phyloP scores from a whole-genome alignment of 2,113 vertebrate species.

The Peromyscus californicus region DNA sequence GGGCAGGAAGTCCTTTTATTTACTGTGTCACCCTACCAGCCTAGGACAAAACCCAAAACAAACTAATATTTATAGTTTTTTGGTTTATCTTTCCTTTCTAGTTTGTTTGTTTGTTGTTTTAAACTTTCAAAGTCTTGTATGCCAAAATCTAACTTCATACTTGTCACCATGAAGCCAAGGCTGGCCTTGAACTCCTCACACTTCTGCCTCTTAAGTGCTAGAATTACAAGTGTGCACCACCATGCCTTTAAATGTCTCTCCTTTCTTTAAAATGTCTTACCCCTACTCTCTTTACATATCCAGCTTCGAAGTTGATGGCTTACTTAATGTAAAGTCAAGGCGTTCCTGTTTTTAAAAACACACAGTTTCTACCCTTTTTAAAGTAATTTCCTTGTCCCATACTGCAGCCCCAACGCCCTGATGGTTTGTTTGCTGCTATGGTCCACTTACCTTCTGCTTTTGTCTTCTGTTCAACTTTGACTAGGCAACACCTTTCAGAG shows the following conservation, averaged over 20 bases:
- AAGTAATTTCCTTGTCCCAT: neutral
- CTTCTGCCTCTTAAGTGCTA: neutral
- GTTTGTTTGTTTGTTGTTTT: neutral
- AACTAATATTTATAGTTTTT: neutral
- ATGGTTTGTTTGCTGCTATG: too few species aligned
- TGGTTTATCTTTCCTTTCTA: neutral
- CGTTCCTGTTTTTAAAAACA: neutral
- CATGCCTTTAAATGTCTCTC: neutral
- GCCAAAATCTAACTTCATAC: neutral
- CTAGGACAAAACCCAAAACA: neutral
- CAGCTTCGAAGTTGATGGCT: neutral
- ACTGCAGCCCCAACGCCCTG: neutral
- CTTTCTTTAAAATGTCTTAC: neutral
- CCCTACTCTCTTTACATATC: neutral
- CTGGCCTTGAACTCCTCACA: neutral
- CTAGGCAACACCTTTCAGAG: constrained; percentile 43
- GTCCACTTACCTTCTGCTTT: neutral
- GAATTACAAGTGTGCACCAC: neutral
- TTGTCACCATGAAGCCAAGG: neutral
- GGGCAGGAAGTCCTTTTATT: neutral
- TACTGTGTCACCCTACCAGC: neutral
- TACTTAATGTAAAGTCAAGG: neutral
- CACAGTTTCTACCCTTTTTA: neutral
- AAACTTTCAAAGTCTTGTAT: neutral
- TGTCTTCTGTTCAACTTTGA: neutral